Evolutionary conservation across 2,888 invertebrate species (phyloP), one percentile per base, ranked within the genome.

Genomic region (Molorchus minor): DNA sequence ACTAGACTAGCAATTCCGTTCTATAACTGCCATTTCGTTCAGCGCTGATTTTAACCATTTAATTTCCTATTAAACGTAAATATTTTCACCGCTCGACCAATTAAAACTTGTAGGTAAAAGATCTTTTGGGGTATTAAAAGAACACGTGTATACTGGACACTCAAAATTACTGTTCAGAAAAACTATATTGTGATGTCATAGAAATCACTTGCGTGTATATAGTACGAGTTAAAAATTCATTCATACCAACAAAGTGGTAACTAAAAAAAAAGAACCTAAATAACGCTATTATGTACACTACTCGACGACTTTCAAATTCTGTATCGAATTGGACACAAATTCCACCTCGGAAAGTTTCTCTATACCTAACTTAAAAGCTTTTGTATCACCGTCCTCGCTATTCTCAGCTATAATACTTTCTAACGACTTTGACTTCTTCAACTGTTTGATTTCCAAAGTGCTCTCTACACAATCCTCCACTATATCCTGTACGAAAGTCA

Each of bases 401-500:
- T 81, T 74, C 57, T 86, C 80, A 5, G 84, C 67, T 73, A 80
- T 52, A 19, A 87, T 82, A 76, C 86, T 86, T 72, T 87, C 87
- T 35, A 87, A 80, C 0, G 87, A 87, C 73, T 86, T 86, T 60
- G 86, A 85, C 61, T 86, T 84, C 76, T 87, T 87, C 30, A 86
- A 77, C 33, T 83, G 75, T 5, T 66, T 66, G 45, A 77, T 52
- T 54, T 77, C 73, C 19, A 69, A 55, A 12, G 72, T 71, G 12
- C 71, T 67, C 19, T 70, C 70, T 17, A 75, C 63, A 44, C 75
- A 72, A 20, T 74, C 72, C 60, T 77, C 75, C 20, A 78, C 66
- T 15, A 76, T 69, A 47, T 72, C 73, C 52, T 71, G 71, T 12
- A 76, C 73, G 40, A 75, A 56, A 53, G 61, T 72, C 19, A 68